Evolutionary conservation across 2,113 vertebrate species (phyloP), one percentile per base, ranked within the genome.

Genomic region (Panthera uncia): DNA sequence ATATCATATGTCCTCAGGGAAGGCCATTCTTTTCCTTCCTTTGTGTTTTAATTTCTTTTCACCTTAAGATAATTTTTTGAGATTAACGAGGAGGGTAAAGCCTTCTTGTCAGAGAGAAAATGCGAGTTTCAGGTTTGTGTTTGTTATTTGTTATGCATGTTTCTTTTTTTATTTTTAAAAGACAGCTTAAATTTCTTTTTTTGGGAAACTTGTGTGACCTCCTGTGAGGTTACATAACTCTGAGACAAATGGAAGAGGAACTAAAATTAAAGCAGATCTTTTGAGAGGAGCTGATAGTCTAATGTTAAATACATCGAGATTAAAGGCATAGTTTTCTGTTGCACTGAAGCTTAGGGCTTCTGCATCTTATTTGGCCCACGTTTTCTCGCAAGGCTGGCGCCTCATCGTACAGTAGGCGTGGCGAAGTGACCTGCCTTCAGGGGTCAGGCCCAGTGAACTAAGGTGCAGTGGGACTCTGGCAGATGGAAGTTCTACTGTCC

Each of bases 191-290:
- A 18, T 98, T 99, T 98, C 98, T 98, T 98, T 98, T 98, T 96
- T 94, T 61, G 93, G 97, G 96, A 98, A 96, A 98, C 98, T 98
- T 98, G 92, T 98, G 98, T 98, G 98, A 98, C 98, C 98, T 99
- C 98, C 98, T 80, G 96, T 97, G 97, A 98, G 97, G 98, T 98
- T 98, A 98, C 84, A 97, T 92, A 98, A 98, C 91, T 94, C 41
- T 93, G 98, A 98, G 98, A 98, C 98, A 98, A 98, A 98, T 97
- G 97, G 97, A 98, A 96, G 96, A 91, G 92, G 97, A 98, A 98
- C 97, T 98, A 95, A 98, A 99, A 98, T 98, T 98, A 98, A 98
- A 98, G 98, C 97, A 96, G 83, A 96, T 98, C 96, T 98, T 98
- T 97, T 88, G 94, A 97, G 98, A 97, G 93, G 95, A 84, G 95